Base-by-base conservation (phyloP, 2,113 vertebrate genomes). In the Pelusios castaneus region DNA sequence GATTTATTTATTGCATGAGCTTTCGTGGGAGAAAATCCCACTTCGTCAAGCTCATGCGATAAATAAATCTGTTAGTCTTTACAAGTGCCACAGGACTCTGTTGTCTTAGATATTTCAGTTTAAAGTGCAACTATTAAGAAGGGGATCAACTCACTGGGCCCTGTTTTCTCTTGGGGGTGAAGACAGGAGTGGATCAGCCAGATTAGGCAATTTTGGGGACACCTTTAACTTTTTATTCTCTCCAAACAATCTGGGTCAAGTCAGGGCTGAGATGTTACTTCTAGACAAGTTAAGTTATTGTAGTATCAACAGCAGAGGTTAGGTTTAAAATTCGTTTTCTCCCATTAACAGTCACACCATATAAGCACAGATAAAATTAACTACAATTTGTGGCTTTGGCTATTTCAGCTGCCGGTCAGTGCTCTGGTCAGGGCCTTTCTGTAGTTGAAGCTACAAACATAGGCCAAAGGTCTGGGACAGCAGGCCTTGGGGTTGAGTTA, bases 51-150 rank as follows among this genome's bases (percentile, higher is more conserved):
- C n/a, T n/a, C n/a, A n/a, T n/a, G n/a, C n/a, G n/a, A n/a, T n/a
- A n/a, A n/a, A n/a, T n/a, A n/a, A n/a, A n/a, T n/a, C n/a, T n/a
- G n/a, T n/a, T n/a, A n/a, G n/a, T n/a, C n/a, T n/a, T n/a, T n/a
- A n/a, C n/a, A n/a, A n/a, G n/a, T n/a, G n/a, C n/a, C n/a, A n/a
- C n/a, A n/a, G n/a, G n/a, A n/a, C n/a, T n/a, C n/a, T n/a, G n/a
- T n/a, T n/a, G n/a, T n/a, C n/a, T n/a, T n/a, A n/a, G n/a, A n/a
- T n/a, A 88, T 82, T 81, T 94, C 89, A 88, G 76, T 89, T 87
- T 89, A 60, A 93, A 41, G 55, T 25, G 91, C 55, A 95, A 87
- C 4, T 75, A 25, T 93, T 70, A 88, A 95, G 91, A 89, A 97
- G 88, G 93, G 94, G 92, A 92, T 34, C 83, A 80, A 88, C 41